Base-by-base conservation (phyloP, 2,113 vertebrate species). In the Cygnus atratus region DNA sequence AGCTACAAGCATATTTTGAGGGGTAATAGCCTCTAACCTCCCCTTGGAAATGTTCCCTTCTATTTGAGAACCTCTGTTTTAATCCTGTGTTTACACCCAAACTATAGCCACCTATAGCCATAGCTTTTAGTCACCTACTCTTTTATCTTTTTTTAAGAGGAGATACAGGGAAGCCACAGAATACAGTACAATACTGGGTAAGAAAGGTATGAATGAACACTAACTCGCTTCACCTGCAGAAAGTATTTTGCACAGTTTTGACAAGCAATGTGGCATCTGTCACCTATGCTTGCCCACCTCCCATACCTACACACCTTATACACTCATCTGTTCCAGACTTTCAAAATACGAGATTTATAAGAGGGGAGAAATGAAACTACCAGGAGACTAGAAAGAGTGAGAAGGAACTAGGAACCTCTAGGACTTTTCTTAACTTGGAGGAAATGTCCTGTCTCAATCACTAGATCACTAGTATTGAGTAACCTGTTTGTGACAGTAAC, bases 251-350 rank as follows among this genome's bases (percentile, higher is more conserved):
- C 26, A 58, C 24, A 58, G 8, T 11, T 55, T 41, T 82, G 37
- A 71, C 77, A 79, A 85, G 9, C 28, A 35, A 58, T 66, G 8
- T 20, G 3, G 2, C 0, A 0, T 46, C 61, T 46, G 14, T 15
- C 4, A 1, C 48, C 24, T 65, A 24, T 9, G 8, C 1, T 48
- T 48, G 21, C 48, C 21, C 10, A 48, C 48, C 4, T 68, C 13
- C 44, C 21, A 39, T 10, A 2, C 12, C 8, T 12, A 37, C 10
- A 18, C 25, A 41, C 10, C 16, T 19, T 52, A 83, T 13, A 26
- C 5, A 21, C 52, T 73, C 1, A 4, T 10, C 41, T 59, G 70
- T 59, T 63, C 16, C 52, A 46, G 7, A 52, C n/a, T 63, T 10
- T 65, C 9, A 24, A 26, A 77, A 62, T 11, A 5, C 54, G 5